These are phyloP conservation scores for Pardalotus punctatus DNA, from an alignment of 2,113 vertebrate species.

Conservation along the genomic window DNA sequence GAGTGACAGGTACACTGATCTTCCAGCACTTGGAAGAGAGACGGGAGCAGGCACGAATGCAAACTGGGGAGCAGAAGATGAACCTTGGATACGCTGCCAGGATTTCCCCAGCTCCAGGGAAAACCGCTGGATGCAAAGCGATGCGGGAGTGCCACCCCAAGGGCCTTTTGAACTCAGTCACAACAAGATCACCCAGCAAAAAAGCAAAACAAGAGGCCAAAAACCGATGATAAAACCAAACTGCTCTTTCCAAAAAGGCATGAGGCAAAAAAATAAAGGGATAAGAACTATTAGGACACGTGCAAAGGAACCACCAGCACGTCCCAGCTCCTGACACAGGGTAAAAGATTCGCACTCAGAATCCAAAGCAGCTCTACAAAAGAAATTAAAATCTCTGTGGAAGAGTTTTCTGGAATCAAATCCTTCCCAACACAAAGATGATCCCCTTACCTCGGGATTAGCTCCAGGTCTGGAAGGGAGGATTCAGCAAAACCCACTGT, in stretches of 20 bases:
- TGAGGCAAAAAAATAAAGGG: not conserved
- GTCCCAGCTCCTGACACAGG: not conserved
- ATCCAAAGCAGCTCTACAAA: not conserved
- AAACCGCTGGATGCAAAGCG: not conserved
- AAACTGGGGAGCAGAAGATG: not conserved
- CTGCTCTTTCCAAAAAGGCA: not conserved
- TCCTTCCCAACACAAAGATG: not conserved
- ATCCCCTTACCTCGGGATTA: rapidly evolving
- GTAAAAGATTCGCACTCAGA: not conserved
- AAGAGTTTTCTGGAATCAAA: not conserved
- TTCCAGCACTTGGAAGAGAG: not conserved
- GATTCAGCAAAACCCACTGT: not conserved
- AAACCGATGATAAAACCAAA: not conserved
- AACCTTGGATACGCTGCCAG: rapidly evolving
- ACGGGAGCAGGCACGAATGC: not conserved
- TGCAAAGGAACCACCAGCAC: not conserved
- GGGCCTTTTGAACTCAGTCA: not conserved
- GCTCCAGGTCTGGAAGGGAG: not conserved
- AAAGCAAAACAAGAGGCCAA: not conserved
- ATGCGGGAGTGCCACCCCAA: not conserved
- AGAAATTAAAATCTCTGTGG: not conserved
- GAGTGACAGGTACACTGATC: not conserved
- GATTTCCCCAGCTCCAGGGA: rapidly evolving
- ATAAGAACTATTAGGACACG: rapidly evolving
- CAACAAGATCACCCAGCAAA: rapidly evolving